Base-by-base conservation (phyloP, 2,113 vertebrate genomes). In the Carlito syrichta region DNA sequence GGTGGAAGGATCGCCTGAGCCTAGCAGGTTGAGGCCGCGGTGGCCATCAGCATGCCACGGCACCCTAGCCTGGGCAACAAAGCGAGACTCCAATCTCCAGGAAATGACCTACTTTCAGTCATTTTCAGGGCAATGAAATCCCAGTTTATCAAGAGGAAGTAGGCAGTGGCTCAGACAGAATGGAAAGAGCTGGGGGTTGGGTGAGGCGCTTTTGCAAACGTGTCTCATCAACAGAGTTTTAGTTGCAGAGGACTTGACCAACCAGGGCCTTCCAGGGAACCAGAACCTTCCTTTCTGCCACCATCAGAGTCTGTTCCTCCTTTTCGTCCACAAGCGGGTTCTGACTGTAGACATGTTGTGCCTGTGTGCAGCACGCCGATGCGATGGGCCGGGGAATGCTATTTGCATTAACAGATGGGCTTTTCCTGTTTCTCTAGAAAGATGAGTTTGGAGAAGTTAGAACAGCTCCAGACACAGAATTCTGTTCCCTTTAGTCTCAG, bases 141-240 rank as follows among this genome's bases (percentile, higher is more conserved):
- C 23, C 8, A 40, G 23, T 38, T 87, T 7, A 54, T 43, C 76
- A 27, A 27, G 48, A 56, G 5, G 12, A 14, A 38, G 5, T 9
- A 19, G 48, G 23, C 20, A 48, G 0, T 9, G 17, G 38, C 14
- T 23, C 23, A 14, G 56, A 66, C 30, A n/a, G 30, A 5, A 11
- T 4, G 2, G 78, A 13, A 71, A 27, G 17, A 2, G 56, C 8
- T 52, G 0, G 1, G 56, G n/a, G 32, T n/a, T 7, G 0, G 0
- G 71, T 17, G 32, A 6, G 6, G 0, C 38, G 43, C 7, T 48
- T 40, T 1, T 8, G 10, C 2, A 1, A 0, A 40, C 5, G 8
- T 32, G 56, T 1, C 63, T 62, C 10, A 6, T 25, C 50, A 27
- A 9, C 63, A 25, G 12, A 5, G 16, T 30, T 48, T 56, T 9